phyloP scores from a whole-genome alignment of 2,797 vertebrate species.

The Etheostoma nigrum region DNA sequence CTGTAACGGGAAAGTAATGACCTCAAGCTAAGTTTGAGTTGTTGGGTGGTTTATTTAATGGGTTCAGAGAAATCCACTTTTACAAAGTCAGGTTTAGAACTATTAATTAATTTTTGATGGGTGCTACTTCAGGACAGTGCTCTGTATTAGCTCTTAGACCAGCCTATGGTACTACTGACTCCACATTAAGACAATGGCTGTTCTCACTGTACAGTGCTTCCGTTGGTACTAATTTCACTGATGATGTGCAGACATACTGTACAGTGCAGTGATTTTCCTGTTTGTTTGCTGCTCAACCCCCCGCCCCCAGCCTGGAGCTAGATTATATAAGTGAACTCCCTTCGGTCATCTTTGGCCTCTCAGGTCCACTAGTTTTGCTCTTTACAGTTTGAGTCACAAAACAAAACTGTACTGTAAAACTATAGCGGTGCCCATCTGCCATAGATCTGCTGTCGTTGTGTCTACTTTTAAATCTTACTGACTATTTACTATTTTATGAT shows the following conservation, averaged over 20 bases:
- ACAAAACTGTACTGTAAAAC: slow-evolving; percentile 7
- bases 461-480: not conserved
- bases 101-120: not conserved
- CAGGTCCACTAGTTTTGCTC: slow-evolving; percentile 3
- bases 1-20: slow-evolving; percentile 17
- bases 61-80: not conserved
- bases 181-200: not conserved
- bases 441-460: too few relatives aligned
- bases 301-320: not conserved
- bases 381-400: slow-evolving; percentile 3
- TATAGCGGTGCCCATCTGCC: not conserved
- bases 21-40: not conserved
- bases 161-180: not conserved
- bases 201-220: not conserved
- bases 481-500: not conserved
- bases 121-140: not conserved
- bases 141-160: not conserved
- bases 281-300: too few relatives aligned
- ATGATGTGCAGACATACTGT: not conserved
- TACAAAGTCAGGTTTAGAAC: not conserved
- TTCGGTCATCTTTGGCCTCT: slow-evolving; percentile 19
- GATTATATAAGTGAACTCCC: slow-evolving; percentile 16
- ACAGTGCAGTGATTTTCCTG: too few relatives aligned
- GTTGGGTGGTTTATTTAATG: not conserved
- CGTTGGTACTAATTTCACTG: not conserved